Conservation (phyloP, 2,797 vertebrate species). For the Falco concolor region DNA sequence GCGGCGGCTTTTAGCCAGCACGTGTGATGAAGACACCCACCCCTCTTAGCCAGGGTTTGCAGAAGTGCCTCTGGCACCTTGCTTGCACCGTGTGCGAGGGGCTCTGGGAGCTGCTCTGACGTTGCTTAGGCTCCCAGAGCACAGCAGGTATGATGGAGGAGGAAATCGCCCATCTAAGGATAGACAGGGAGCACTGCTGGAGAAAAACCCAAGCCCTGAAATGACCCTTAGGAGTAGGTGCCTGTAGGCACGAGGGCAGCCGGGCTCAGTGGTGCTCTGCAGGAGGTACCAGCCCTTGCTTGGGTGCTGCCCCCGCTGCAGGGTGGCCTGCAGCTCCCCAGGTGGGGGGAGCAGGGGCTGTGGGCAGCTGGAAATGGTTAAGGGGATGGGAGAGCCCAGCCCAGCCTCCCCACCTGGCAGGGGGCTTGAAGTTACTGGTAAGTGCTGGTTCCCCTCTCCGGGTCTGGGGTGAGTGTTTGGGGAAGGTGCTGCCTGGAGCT, state of each 20-base stretch:
- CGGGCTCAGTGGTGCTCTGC: background rate
- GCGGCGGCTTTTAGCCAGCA: rapidly evolving
- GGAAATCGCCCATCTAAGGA: rapidly evolving
- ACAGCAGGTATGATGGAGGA: background rate
- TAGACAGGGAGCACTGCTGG: background rate
- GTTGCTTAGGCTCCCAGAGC: background rate
- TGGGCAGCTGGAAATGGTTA: background rate
- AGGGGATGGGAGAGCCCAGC: rapidly evolving
- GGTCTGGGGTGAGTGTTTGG: rapidly evolving
- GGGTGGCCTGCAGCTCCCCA: background rate
- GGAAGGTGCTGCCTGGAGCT: rapidly evolving
- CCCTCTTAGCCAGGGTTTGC: background rate
- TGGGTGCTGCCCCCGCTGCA: background rate
- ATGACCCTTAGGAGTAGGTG: too few species aligned
- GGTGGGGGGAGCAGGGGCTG: rapidly evolving
- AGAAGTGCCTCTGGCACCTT: background rate
- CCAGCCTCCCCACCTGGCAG: background rate
- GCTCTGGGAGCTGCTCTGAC: background rate
- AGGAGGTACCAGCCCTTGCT: background rate
- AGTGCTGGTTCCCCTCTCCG: rapidly evolving
- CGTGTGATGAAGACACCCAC: background rate
- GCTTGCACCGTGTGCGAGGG: rapidly evolving
- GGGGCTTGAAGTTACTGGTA: rapidly evolving
- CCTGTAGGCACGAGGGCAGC: rapidly evolving
- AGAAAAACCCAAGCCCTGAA: background rate